Base-by-base conservation (phyloP, 35 echinoderm and acorn worm genomes). In the Chiridota heheva region DNA sequence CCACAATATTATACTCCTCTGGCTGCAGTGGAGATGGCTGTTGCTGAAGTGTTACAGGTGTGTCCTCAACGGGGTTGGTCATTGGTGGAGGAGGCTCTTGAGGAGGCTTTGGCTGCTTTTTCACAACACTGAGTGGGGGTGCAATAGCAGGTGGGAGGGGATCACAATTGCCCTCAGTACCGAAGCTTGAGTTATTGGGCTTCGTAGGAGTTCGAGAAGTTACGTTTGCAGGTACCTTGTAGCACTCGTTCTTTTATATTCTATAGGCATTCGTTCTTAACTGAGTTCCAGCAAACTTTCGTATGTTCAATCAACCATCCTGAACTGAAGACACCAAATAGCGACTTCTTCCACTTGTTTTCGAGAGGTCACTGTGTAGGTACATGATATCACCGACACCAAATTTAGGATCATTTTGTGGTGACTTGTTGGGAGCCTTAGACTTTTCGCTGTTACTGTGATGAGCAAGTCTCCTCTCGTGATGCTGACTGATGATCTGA, bases 321-420 rank as follows among this genome's bases (percentile, higher is more conserved):
- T 86, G 62, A 63, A 72, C 42, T 28, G 81, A 67, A 42, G 81
- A 15, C 40, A 72, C 72, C 5, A 86, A 30, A 37, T 80, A 91
- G 13, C 74, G 33, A 24, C 29, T 55, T 49, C 83, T 43, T 35
- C 67, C 69, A 1, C 82, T 36, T 1, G 70, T 64, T 41, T 76
- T 92, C 43, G 81, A 82, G 28, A 37, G 77, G 47, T 92, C 90
- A 38, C 43, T 36, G 36, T 80, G 53, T n/a, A 87, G 39, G 67
- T 87, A 91, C 12, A 80, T 66, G 17, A 87, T 31, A 58, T 92
- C 83, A 16, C 89, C 83, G 31, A 91, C 71, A n/a, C 16, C 33
- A 39, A 71, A 42, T 13, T 67, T 31, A 15, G 44, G 31, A n/a
- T 29, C 34, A 38, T 30, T 37, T 15, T 40, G 35, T 10, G 39